Base-by-base conservation (phyloP, 1,140 invertebrate species). In the Musca vetustissima region DNA sequence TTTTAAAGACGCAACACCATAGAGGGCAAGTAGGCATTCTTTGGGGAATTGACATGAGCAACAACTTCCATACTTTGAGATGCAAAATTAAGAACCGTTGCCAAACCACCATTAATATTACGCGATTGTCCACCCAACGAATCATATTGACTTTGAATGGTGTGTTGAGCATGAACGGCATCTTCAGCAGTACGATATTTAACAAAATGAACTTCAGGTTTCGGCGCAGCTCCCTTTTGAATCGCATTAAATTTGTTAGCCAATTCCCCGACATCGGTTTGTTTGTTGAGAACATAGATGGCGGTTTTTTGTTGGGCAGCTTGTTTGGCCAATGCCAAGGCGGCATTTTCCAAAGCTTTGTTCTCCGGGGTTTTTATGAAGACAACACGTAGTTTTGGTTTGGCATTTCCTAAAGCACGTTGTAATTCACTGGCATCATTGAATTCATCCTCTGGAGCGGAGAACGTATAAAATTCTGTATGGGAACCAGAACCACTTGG, bases 371-470 rank as follows among this genome's bases (percentile, higher is more conserved):
- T 90, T 85, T 92, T 92, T 77, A 93, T 93, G 87, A 93, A 93
- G 76, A 94, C 91, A 75, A 93, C 93, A 75, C 92, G 92, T 84
- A 93, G 91, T 82, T 93, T 91, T 73, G 92, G 92, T 81, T 92
- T 90, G 66, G 90, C 83, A 7, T 87, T 85, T 3, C 71, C 71
- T 6, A 72, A 73, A 66, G 76, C 17, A 1, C 74, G 72, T 19
- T 70, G 24, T 6, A 71, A 64, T 15, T 69, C 73, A 15, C 32
- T 68, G 21, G 64, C 72, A 22, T 81, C 79, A 52, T 79, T 73
- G 22, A 73, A 78, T n/a, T 77, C 79, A 9, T 73, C 74, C 55
- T 81, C 79, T 1, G 79, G 79, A 13, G 79, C 79, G n/a, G 75
- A 72, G 57, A 77, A 79, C 13, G 74, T 78, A n/a, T 73, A 81